Base-by-base conservation (phyloP, 2,888 invertebrate species). In the Agrilus mali region DNA sequence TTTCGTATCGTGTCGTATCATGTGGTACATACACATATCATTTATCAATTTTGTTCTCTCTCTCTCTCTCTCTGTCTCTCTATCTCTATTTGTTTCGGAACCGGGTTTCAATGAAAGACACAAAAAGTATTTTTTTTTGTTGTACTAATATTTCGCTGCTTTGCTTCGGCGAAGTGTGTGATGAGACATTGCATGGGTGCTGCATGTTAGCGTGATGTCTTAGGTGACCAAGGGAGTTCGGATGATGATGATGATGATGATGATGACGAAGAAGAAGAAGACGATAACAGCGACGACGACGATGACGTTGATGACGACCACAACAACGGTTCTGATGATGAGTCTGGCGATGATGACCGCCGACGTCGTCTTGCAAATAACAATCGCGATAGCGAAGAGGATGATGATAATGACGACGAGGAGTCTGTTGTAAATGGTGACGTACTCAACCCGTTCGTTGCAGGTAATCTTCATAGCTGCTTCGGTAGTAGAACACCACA, bases 221-320 rank as follows among this genome's bases (percentile, higher is more conserved):
- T 61, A 65, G 65, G 70, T 53, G 67, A 70, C 27, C 27, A 27
- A 45, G 65, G 60, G 33, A 66, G 68, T 2, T 65, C 69, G 17
- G 63, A 67, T 15, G 63, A 64, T 52, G 66, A 65, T 49, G 67
- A 70, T 15, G 64, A 71, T 8, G 68, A 72, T 7, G 67, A 73
- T 2, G 66, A 72, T 1, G 66, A 71, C 43, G 67, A 71, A 49
- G 66, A 68, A 45, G 66, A 73, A 47, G 71, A 73, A 3, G 69
- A 74, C 32, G 68, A 74, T 14, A 68, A 70, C 50, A 69, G 68
- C 35, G 59, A 69, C 7, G 60, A 68, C 38, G 61, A 66, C 40
- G 64, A 69, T 17, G 65, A 68, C 47, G 64, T 67, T 47, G 61
- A 66, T 39, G 62, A 73, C 42, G 68, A 72, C 47, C 68, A 70